These are phyloP conservation scores for Scrobipalpa atriplicella DNA, from an alignment of 2,888 invertebrate species.

Conservation along the genomic window DNA sequence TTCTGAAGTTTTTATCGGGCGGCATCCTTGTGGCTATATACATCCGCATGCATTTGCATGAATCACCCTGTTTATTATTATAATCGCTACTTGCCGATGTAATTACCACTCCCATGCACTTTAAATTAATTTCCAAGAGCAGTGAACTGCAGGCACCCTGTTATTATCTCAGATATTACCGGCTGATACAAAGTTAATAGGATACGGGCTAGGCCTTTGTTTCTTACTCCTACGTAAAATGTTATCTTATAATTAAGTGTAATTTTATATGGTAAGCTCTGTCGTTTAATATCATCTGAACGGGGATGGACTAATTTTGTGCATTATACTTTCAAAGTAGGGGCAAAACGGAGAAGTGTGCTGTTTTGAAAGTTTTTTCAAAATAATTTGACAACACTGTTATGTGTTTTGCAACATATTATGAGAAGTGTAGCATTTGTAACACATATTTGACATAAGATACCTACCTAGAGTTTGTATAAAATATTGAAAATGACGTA, in stretches of 20 bases:
- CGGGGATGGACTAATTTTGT: constrained; percentile 27
- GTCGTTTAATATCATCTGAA: constrained; percentile 25
- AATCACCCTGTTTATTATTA: constrained; percentile 65
- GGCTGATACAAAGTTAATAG: constrained; percentile 59
- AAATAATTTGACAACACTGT: too few species aligned
- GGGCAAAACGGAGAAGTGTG: not conserved
- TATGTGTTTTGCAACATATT: too few species aligned
- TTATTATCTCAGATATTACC: constrained; percentile 67
- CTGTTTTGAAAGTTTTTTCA: not conserved
- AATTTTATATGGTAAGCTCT: constrained; percentile 31
- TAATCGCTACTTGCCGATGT: constrained; percentile 67
- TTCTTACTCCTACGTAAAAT: constrained; percentile 36
- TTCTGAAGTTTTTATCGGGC: constrained; percentile 5
- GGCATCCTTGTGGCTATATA: not conserved
- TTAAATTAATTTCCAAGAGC: constrained; percentile 75
- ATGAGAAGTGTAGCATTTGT: too few species aligned
- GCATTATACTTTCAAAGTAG: not conserved
- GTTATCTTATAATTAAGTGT: constrained; percentile 31
- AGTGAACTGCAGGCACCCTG: constrained; percentile 59
- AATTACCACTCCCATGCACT: constrained; percentile 73
- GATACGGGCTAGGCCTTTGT: constrained; percentile 41
- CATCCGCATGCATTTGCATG: constrained; percentile 63
- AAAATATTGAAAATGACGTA: too few species aligned
- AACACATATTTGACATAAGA: too few species aligned
- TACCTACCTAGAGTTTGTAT: too few species aligned